Evolutionary conservation across 2,113 vertebrate species (phyloP), one percentile per base, ranked within the genome.

Genomic region (Macheiramphus alcinus): DNA sequence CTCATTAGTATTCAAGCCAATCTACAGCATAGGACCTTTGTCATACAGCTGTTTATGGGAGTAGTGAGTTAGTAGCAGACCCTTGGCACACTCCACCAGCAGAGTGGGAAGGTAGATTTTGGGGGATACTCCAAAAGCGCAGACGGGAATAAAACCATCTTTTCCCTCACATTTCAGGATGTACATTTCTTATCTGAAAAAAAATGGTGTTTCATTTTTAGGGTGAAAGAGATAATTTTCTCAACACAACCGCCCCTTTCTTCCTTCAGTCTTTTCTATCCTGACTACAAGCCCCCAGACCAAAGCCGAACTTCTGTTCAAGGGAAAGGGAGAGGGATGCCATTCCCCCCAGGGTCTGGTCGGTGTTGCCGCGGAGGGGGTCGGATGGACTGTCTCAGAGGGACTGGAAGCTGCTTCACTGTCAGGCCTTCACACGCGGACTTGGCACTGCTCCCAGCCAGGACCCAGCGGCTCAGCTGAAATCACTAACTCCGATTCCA

Each of bases 321-420:
- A 40, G 29, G 43, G 21, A 36, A 31, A 55, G 43, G 31, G 34
- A 68, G 52, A 17, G 29, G n/a, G 70, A 40, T 34, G 36, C 38
- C 42, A 2, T 36, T 80, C 9, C 31, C 12, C 29, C 0, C 0
- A 18, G 63, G 32, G 9, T 58, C 38, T 59, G 47, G 14, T 23
- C 2, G 3, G 9, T 76, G n/a, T 71, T 86, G 36, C 59, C 48
- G 80, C 11, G 8, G 40, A 84, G 52, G 4, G 5, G 14, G 18
- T 78, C 7, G 0, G 11, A 62, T 16, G 48, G 23, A 31, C 55
- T 1, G 1, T 61, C 75, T 50, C 52, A 18, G 52, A n/a, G 31
- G 72, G 11, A 11, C 5, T n/a, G 68, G 67, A 92, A 68, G 47
- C 36, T 61, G 70, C 47, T 66, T 34, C 1, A 2, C 61, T 45